phyloP scores from a whole-genome alignment of 2,797 vertebrate species.

The Dryobates pubescens region DNA sequence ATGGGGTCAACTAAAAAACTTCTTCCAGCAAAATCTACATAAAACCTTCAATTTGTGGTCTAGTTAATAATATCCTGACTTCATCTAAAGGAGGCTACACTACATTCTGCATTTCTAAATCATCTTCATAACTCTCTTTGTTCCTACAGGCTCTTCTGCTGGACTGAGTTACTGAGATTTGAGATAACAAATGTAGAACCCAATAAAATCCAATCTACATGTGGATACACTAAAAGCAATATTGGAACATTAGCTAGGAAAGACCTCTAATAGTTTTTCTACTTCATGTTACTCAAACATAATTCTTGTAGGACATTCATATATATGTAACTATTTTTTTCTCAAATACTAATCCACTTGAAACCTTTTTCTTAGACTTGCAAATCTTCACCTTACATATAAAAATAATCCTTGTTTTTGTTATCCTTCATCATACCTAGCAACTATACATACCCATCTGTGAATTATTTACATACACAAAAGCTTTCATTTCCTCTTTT shows the following conservation, averaged over 20 bases:
- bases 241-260: background rate
- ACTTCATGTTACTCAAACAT: background rate
- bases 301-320: background rate
- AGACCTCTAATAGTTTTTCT: background rate
- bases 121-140: background rate
- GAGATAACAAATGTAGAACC: background rate
- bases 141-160: background rate
- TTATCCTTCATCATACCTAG: background rate
- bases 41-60: background rate
- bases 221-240: background rate
- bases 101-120: background rate
- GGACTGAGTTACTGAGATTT: background rate
- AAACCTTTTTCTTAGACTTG: background rate
- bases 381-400: background rate
- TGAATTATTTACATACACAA: background rate
- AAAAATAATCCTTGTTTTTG: background rate
- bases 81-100: background rate
- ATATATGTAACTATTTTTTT: background rate
- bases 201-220: background rate
- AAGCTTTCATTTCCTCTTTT: background rate
- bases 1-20: background rate
- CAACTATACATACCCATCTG: background rate
- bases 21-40: background rate
- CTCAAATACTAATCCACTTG: background rate
- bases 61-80: background rate